Evolutionary conservation across 2,797 vertebrate species (phyloP), one percentile per base, ranked within the genome.

Genomic region (Chanos chanos): DNA sequence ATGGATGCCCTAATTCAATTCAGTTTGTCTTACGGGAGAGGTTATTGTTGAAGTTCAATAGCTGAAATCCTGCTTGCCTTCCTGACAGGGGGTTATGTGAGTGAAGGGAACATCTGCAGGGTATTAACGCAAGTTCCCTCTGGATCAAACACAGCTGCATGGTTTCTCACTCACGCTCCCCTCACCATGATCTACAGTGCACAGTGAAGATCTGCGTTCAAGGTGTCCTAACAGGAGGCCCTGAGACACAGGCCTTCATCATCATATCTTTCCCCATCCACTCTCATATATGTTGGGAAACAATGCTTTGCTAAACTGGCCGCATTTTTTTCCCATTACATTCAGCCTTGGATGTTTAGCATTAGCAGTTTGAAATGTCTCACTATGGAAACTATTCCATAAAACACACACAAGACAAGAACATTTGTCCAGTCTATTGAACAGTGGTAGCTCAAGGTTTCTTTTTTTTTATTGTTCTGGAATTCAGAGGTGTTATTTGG

Each of bases 91-190:
- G 48, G 21, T 6, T 28, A 43, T 45, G 33, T 48, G 52, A 37
- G 33, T 13, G 2, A 48, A 21, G 53, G 12, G 21, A 40, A 36
- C 79, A 79, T 81, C 77, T 81, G 77, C 41, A 55, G 49, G n/a
- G 72, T 50, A 71, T 86, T 84, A 81, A 33, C 19, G 40, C 49
- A 64, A 54, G 16, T 64, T 63, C 59, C 67, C 53, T 47, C 49
- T 43, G 43, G 51, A 70, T 72, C 59, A 64, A 56, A 28, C 50
- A 57, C 74, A 75, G 77, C 74, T 76, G 73, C 63, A 47, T 59
- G 62, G 33, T 53, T 44, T 64, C 68, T 61, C 21, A 49, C 45
- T 56, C 47, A 24, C 27, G 21, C 45, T 43, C 19, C 45, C 5
- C 15, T 60, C 48, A 37, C 28, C 69, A 66, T 66, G 55, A 37